Conservation (phyloP, 2,113 vertebrate genomes). For the Hemicordylus capensis region DNA sequence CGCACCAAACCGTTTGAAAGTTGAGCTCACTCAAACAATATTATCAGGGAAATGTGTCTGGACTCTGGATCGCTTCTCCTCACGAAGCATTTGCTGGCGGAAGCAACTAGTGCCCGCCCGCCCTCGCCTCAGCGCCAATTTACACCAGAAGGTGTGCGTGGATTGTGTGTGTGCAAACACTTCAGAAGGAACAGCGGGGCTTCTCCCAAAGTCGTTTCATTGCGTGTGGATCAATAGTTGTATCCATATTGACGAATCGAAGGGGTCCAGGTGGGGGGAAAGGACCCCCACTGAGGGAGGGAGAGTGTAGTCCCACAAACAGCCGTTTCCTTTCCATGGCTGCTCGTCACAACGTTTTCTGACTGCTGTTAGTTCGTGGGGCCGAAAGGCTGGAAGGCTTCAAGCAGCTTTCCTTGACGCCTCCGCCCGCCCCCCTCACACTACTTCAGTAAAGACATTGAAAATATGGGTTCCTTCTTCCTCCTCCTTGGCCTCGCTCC, state of each 20-base stretch:
- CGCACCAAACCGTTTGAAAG: neutral
- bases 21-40: neutral
- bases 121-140: neutral
- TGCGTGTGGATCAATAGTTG: rapidly evolving
- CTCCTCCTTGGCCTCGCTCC: slow-evolving; percentile 16
- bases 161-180: no score
- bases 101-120: neutral
- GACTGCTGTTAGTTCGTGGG: neutral
- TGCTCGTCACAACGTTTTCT: rapidly evolving
- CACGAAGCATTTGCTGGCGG: no score
- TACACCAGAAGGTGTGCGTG: no score
- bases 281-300: neutral
- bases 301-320: neutral
- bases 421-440: neutral
- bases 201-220: neutral
- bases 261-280: rapidly evolving
- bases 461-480: neutral
- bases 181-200: no score
- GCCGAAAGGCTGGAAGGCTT: neutral
- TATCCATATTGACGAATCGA: no score
- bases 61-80: neutral
- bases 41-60: no score
- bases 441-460: neutral
- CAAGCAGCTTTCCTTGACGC: neutral
- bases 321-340: neutral